phyloP scores from a whole-genome alignment of 2,797 vertebrate genomes.

The Schizopygopsis malacanthus region DNA sequence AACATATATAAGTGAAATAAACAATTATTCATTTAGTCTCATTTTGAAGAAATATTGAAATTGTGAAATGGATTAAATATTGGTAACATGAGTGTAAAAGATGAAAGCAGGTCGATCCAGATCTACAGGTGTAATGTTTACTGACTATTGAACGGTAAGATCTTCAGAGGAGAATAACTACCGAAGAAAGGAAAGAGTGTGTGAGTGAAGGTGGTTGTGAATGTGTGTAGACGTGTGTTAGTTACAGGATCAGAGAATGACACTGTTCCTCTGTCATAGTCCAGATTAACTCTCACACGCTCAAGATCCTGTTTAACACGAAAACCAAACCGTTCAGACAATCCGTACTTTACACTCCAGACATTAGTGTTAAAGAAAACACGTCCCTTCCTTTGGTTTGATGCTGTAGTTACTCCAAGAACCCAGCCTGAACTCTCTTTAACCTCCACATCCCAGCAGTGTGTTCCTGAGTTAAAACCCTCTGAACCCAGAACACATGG shows the following conservation, averaged over 20 bases:
- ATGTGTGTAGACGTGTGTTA: not conserved
- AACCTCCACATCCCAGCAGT: too few relatives aligned
- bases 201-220: too few relatives aligned
- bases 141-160: not conserved
- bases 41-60: not conserved
- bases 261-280: not conserved
- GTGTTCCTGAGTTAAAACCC: too few relatives aligned
- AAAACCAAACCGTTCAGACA: fast-evolving
- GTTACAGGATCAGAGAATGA: not conserved
- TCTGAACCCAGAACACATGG: too few relatives aligned
- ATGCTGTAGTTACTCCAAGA: too few relatives aligned
- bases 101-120: not conserved
- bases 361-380: not conserved
- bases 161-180: not conserved
- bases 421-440: too few relatives aligned
- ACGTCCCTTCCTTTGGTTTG: too few relatives aligned
- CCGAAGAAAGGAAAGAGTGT: too few relatives aligned
- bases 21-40: not conserved
- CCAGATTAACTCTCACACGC: not conserved
- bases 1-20: not conserved
- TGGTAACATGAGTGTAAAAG: not conserved
- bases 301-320: not conserved
- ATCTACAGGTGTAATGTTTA: not conserved
- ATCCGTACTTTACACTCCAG: not conserved
- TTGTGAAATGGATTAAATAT: not conserved